Evolutionary conservation across 2,888 invertebrate genomes (phyloP).

Genomic region (Elegia similella): DNA sequence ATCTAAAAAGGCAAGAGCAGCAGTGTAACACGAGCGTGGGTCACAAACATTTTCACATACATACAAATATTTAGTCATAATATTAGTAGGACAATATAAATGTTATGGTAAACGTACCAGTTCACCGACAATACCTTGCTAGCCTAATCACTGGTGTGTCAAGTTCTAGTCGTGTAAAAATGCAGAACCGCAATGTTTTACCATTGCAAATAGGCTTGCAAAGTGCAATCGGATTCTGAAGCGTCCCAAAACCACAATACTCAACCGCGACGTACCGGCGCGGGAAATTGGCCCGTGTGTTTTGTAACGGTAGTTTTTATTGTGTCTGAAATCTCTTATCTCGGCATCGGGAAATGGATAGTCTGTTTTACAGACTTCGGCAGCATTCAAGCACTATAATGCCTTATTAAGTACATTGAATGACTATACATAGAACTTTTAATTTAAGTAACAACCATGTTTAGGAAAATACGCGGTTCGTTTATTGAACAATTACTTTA

Average conservation of each 20-base stretch:
- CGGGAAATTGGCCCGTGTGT: neutral
- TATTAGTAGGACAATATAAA: no score
- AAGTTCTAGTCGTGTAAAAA: neutral
- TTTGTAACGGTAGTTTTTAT: neutral
- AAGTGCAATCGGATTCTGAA: neutral
- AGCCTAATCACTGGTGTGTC: neutral
- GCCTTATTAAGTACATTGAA: neutral
- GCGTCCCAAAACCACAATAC: neutral
- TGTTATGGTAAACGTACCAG: no score
- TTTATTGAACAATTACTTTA: no score
- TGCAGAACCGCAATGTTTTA: neutral
- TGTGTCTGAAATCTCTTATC: neutral
- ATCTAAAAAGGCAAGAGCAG: no score
- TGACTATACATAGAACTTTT: neutral
- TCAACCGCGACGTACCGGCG: neutral
- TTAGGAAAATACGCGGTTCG: no score
- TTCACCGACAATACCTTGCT: neutral
- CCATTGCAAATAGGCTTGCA: neutral
- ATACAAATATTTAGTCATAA: no score
- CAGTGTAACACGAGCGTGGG: no score
- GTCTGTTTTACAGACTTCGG: neutral
- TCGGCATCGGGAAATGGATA: neutral
- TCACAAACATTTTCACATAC: no score
- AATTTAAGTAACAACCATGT: no score
- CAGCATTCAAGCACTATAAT: neutral